Conservation (phyloP, 2,888 invertebrate species). For the Tetragonula carbonaria region DNA sequence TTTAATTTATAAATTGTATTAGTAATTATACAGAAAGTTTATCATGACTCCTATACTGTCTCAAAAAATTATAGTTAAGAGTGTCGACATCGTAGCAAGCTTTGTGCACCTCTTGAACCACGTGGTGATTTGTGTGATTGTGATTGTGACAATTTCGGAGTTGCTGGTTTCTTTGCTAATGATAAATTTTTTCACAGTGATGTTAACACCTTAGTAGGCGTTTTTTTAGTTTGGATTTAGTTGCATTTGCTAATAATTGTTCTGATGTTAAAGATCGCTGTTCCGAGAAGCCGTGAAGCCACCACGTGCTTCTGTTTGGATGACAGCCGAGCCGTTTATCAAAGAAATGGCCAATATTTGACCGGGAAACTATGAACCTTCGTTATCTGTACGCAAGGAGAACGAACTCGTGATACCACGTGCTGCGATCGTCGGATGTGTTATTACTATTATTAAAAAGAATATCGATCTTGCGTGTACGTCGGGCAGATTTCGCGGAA, state of each 20-base stretch:
- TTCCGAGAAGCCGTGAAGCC: conserved; percentile 25
- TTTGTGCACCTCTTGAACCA: conserved; percentile 43
- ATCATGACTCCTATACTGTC: background rate
- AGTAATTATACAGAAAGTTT: background rate
- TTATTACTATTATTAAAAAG: conserved; percentile 3
- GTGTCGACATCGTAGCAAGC: conserved; percentile 58
- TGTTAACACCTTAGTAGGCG: conserved; percentile 69
- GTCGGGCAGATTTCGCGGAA: background rate
- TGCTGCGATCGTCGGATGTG: conserved; percentile 35
- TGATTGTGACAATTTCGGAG: conserved; percentile 38
- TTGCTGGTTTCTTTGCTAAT: conserved; percentile 56
- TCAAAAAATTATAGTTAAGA: conserved; percentile 62
- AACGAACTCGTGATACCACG: conserved; percentile 57
- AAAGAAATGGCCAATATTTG: conserved; percentile 60
- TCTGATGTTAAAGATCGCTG: conserved; percentile 78
- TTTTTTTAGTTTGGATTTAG: conserved; percentile 60
- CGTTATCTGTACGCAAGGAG: conserved; percentile 59
- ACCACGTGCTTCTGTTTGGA: conserved; percentile 48
- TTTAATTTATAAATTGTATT: conserved; percentile 7
- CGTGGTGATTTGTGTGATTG: conserved; percentile 50
- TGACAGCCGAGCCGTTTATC: conserved; percentile 61
- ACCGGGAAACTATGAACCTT: conserved; percentile 69
- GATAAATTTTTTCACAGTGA: conserved; percentile 75
- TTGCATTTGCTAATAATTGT: conserved; percentile 70
- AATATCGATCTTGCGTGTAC: conserved; percentile 13